Evolutionary conservation across 1,140 invertebrate species (phyloP).

Genomic region (Cyphomyrmex costatus): DNA sequence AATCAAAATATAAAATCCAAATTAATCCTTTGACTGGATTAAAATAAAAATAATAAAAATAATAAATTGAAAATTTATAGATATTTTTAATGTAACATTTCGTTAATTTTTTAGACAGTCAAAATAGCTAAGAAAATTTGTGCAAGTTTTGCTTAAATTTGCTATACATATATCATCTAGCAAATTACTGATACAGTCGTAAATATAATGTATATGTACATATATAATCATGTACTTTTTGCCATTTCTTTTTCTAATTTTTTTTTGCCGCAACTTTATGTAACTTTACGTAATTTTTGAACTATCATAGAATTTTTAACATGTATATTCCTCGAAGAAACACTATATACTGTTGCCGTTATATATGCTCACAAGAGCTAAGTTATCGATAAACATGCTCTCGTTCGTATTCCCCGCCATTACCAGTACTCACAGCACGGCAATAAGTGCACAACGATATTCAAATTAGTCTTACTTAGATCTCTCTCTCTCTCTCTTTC

Average conservation of each 20-base stretch:
- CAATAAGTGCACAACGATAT: constrained; percentile 77
- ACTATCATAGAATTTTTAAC: not conserved
- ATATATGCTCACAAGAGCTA: constrained; percentile 24
- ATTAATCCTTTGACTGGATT: not conserved
- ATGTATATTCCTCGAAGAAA: constrained; percentile 70
- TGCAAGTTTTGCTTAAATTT: not conserved
- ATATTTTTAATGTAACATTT: not conserved
- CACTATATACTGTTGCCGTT: constrained; percentile 8
- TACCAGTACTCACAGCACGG: constrained; percentile 77
- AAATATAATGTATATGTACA: not conserved
- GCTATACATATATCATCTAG: not conserved
- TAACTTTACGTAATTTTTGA: constrained; percentile 13
- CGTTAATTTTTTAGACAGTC: not conserved
- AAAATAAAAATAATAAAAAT: not conserved
- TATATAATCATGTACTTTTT: not conserved
- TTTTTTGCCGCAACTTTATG: not conserved
- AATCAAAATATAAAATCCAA: not conserved
- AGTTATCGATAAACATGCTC: constrained; percentile 47
- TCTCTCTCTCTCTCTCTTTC: constrained; percentile 71
- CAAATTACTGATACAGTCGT: not conserved
- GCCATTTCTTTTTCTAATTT: not conserved
- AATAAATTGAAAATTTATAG: not conserved
- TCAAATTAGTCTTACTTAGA: constrained; percentile 80
- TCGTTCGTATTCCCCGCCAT: constrained; percentile 50
- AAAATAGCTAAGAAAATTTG: not conserved